Base-by-base conservation (phyloP, 2,888 invertebrate species). In the Uloborus plumipes region DNA sequence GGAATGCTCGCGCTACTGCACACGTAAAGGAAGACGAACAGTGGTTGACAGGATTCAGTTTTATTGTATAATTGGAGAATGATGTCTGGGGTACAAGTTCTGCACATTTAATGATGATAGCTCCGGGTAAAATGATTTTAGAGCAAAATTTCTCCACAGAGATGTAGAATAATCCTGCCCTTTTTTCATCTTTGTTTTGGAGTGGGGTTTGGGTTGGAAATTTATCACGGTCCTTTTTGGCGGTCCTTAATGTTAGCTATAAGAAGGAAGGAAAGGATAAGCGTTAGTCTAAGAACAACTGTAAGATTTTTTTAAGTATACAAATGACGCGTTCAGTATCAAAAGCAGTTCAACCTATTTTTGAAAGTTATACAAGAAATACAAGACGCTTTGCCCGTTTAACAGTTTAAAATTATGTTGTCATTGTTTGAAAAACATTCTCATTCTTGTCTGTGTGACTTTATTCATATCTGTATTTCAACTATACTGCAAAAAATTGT, bases 1-100 rank as follows among this genome's bases (percentile, higher is more conserved):
- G 70, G 80, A 81, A 65, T 70, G 69, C 70, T 65, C 50, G 69
- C 74, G 70, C 74, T 74, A 64, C 70, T 58, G 31, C 50, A 66
- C 39, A 66, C 51, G 61, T 39, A 67, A 66, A 79, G 73, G 79
- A 80, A 80, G 79, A 73, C 73, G 62, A 66, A 80, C 79, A 69
- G 67, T 69, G 79, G 67, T 65, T 67, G 58, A 65, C 15, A 74
- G 80, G 80, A 74, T 49, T 58, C 49, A 70, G 80, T 49, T 59
- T 31, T 59, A 39, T 59, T 26, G 18, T 50, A 31, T 62, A 72
- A 20, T 66, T 73, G 67, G n/a, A 61, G 47, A 59, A 59, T 13
- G 49, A 81, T 70, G 74, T 64, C 22, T 20, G 50, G 69, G 13
- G 16, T 55, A n/a, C 22, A 15, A 49, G 67, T 49, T 14, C 18